Percentiles rank a stretch among this genome's conserved stretches.
Conservation (phyloP, 64 coral and sea anemone genomes). For the Stichodactyla helianthus region DNA sequence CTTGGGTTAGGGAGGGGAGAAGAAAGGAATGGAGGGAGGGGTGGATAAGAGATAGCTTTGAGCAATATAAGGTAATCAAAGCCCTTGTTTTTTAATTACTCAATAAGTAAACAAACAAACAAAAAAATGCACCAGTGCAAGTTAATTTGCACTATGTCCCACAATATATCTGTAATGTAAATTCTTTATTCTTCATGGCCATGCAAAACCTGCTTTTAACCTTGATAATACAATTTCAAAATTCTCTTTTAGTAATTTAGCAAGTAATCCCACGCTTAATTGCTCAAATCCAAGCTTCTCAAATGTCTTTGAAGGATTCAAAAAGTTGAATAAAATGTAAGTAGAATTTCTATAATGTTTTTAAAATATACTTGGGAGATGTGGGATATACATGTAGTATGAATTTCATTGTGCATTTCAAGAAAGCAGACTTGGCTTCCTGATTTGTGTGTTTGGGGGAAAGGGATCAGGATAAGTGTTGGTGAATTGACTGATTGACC, state of each 20-base stretch:
- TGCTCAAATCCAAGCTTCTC: not conserved
- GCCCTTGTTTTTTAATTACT: no score
- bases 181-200: not conserved
- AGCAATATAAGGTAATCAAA: no score
- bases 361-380: not conserved
- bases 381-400: not conserved
- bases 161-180: not conserved
- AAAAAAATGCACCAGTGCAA: not conserved
- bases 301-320: constrained; percentile 1
- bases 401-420: not conserved
- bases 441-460: no score
- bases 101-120: not conserved
- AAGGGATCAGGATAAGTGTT: no score
- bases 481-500: no score
- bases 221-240: not conserved
- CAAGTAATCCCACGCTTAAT: not conserved
- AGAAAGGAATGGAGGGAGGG: no score
- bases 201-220: not conserved
- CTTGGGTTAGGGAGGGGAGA: no score
- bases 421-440: no score
- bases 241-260: not conserved
- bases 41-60: no score
- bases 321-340: constrained; percentile 12
- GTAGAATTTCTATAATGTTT: not conserved
- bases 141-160: no score